Evolutionary conservation across 2,888 invertebrate genomes (phyloP).

Genomic region (Cheilosia scutellata): DNA sequence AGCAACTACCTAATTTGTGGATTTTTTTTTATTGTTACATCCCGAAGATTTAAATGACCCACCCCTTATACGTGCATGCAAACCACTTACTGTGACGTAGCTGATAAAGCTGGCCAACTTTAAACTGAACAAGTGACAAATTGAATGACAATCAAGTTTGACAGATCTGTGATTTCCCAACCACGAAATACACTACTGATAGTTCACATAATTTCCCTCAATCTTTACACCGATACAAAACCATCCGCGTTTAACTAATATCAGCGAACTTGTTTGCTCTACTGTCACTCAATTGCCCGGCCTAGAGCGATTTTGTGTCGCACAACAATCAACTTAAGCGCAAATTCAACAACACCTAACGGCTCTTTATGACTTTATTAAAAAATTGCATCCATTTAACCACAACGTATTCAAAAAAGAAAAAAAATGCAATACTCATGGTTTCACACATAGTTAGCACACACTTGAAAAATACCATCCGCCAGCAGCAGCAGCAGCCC

Average conservation of each 20-base stretch:
- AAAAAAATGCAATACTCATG: background rate
- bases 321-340: constrained; percentile 20
- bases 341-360: constrained; percentile 17
- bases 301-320: background rate
- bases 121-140: too few relatives aligned
- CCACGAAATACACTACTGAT: too few relatives aligned
- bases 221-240: too few relatives aligned
- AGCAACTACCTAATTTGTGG: too few relatives aligned
- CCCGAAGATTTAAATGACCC: too few relatives aligned
- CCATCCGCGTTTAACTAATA: background rate
- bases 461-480: constrained; percentile 16
- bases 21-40: too few relatives aligned
- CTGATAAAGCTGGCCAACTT: too few relatives aligned
- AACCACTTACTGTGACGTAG: too few relatives aligned
- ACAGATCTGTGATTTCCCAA: too few relatives aligned
- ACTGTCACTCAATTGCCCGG: background rate
- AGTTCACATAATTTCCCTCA: too few relatives aligned
- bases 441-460: constrained; percentile 46
- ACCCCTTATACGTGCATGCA: too few relatives aligned
- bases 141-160: too few relatives aligned
- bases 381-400: constrained; percentile 37
- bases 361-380: constrained; percentile 14
- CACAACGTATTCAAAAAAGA: background rate
- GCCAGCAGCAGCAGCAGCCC: constrained; percentile 1
- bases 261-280: background rate